These are phyloP conservation scores for Diplodus puntazzo DNA, from an alignment of 2,797 vertebrate genomes.

Conservation along the genomic window DNA sequence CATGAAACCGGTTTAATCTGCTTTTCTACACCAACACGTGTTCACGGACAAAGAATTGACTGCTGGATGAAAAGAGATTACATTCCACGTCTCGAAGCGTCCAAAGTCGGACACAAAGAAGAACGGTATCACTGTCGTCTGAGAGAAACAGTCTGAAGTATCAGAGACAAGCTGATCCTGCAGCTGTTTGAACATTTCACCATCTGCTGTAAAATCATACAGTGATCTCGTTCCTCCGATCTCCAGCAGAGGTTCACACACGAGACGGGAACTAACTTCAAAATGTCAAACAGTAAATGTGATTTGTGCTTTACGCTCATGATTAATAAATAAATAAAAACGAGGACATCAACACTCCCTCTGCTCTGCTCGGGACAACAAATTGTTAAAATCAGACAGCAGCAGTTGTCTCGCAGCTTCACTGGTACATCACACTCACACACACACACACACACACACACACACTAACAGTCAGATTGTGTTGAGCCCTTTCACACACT, in stretches of 20 bases:
- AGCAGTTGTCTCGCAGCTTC: conserved; percentile 31
- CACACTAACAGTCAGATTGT: not conserved
- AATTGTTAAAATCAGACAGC: conserved; percentile 41
- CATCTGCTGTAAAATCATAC: too few species aligned
- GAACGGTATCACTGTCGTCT: too few species aligned
- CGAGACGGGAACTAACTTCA: not conserved
- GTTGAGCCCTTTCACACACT: too few species aligned
- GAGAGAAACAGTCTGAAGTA: too few species aligned
- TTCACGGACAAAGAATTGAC: too few species aligned
- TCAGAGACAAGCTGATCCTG: too few species aligned
- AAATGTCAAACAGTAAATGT: not conserved
- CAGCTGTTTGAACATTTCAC: too few species aligned
- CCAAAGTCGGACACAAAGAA: too few species aligned
- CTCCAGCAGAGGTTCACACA: not conserved
- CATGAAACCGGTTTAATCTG: not conserved
- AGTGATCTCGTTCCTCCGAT: not conserved
- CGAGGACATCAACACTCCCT: not conserved
- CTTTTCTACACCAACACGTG: too few species aligned
- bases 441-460: conserved; percentile 9
- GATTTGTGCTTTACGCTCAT: not conserved
- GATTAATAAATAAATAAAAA: not conserved
- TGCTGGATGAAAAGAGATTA: too few species aligned
- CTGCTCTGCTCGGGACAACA: conserved; percentile 14
- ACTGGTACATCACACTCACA: conserved; percentile 12
- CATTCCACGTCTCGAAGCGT: too few species aligned